Evolutionary conservation across 23 tunicate species (phyloP).

Genomic region (Trididemnum nubilum): DNA sequence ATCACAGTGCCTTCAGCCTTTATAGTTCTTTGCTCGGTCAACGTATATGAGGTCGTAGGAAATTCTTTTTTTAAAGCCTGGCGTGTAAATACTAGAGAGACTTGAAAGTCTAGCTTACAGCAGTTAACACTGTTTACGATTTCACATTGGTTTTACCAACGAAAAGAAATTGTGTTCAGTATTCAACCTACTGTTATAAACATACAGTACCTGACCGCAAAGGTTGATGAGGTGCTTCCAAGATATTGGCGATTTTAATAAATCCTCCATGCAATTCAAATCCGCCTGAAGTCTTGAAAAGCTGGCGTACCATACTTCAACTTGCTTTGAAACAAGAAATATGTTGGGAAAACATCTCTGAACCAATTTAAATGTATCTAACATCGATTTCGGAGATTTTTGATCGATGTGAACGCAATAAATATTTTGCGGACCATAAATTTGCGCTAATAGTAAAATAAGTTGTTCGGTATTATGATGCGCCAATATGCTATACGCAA

Average conservation of each 20-base stretch:
- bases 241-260: slow-evolving; percentile 17
- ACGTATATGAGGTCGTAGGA: too few relatives aligned
- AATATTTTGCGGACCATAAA: slow-evolving; percentile 64
- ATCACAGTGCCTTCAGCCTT: too few relatives aligned
- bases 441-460: slow-evolving; percentile 48
- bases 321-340: slow-evolving; percentile 31
- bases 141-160: too few relatives aligned
- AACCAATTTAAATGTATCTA: slow-evolving; percentile 15
- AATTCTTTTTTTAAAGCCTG: too few relatives aligned
- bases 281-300: slow-evolving; percentile 67
- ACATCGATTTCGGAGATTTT: slow-evolving; percentile 1
- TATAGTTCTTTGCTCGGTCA: too few relatives aligned
- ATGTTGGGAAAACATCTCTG: slow-evolving; percentile 67
- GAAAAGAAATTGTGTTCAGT: too few relatives aligned
- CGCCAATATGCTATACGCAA: slow-evolving; percentile 61
- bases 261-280: slow-evolving; percentile 70
- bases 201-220: slow-evolving; percentile 89
- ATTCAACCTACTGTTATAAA: too few relatives aligned
- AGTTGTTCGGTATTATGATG: slow-evolving; percentile 54
- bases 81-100: too few relatives aligned
- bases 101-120: too few relatives aligned
- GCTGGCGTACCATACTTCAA: slow-evolving; percentile 53
- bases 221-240: slow-evolving; percentile 78
- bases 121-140: too few relatives aligned
- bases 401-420: slow-evolving; percentile 75